These are phyloP conservation scores for Cetoscarus ocellatus DNA, from an alignment of 2,797 vertebrate genomes.

Conservation along the genomic window DNA sequence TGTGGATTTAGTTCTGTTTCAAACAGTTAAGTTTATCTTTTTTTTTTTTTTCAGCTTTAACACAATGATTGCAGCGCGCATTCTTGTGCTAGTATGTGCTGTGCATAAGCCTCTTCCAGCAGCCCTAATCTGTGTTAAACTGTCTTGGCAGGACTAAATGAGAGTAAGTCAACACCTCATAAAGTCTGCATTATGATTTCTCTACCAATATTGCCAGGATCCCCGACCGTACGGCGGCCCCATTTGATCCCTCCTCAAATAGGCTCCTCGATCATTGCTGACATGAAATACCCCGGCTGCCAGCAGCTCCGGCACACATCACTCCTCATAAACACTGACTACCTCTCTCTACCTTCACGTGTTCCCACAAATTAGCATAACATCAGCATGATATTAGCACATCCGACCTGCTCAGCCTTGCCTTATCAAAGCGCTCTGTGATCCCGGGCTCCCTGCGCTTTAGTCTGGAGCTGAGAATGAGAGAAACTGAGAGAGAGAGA, in stretches of 20 bases:
- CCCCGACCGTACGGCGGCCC: conserved; percentile 25
- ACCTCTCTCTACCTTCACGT: conserved; percentile 64
- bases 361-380: conserved; percentile 79
- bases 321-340: conserved; percentile 79
- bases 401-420: conserved; percentile 59
- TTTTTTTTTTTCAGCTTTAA: neutral
- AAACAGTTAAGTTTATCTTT: neutral
- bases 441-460: conserved; percentile 68
- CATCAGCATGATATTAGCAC: conserved; percentile 79
- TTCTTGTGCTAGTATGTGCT: neutral
- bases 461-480: conserved; percentile 59
- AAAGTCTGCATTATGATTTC: conserved; percentile 51
- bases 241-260: conserved; percentile 67
- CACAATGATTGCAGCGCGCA: neutral
- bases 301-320: conserved; percentile 59
- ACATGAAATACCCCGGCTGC: conserved; percentile 68
- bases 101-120: conserved; percentile 2
- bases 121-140: conserved; percentile 57
- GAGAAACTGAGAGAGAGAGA: conserved; percentile 41
- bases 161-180: conserved; percentile 66
- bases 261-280: conserved; percentile 74
- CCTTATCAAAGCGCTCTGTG: conserved; percentile 78
- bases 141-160: conserved; percentile 60
- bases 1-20: neutral
- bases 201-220: conserved; percentile 40